Conservation (phyloP, 2,888 invertebrate species). For the Plagodis dolabraria region DNA sequence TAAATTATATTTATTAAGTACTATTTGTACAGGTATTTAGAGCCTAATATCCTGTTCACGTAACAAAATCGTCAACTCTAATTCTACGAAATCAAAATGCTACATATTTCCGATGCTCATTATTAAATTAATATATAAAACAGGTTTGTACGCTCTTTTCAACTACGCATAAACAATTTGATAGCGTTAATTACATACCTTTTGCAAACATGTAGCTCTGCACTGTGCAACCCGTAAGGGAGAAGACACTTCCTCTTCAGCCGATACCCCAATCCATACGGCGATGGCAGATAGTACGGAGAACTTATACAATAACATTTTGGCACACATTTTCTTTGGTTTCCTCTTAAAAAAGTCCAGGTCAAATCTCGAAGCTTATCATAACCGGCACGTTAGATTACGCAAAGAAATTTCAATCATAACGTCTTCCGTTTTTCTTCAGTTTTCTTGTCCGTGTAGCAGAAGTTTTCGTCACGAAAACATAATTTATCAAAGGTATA, state of each 20-base stretch:
- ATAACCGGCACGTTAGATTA: conserved; percentile 73
- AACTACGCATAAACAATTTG: too few species aligned
- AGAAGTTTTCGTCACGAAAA: conserved; percentile 58
- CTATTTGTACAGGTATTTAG: too few species aligned
- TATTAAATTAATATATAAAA: too few species aligned
- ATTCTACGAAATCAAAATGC: too few species aligned
- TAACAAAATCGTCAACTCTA: too few species aligned
- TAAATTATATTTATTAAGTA: too few species aligned
- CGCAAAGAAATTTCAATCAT: conserved; percentile 58
- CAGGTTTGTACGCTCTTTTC: too few species aligned
- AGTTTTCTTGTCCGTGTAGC: conserved; percentile 48
- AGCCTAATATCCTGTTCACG: too few species aligned
- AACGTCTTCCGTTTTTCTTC: conserved; percentile 54
- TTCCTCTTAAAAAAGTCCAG: conserved; percentile 54
- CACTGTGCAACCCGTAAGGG: conserved; percentile 90
- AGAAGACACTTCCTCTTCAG: conserved; percentile 88
- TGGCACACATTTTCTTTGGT: conserved; percentile 85
- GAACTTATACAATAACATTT: conserved; percentile 83
- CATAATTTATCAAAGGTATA: conserved; percentile 49
- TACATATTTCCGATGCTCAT: too few species aligned
- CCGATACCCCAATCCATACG: conserved; percentile 80
- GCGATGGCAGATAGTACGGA: conserved; percentile 73
- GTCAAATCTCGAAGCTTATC: conserved; percentile 70
- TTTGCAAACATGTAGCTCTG: conserved; percentile 89
- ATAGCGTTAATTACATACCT: conserved; percentile 75